These are phyloP conservation scores for Lasioglossum villosulum DNA, from an alignment of 2,888 invertebrate genomes.

Conservation along the genomic window DNA sequence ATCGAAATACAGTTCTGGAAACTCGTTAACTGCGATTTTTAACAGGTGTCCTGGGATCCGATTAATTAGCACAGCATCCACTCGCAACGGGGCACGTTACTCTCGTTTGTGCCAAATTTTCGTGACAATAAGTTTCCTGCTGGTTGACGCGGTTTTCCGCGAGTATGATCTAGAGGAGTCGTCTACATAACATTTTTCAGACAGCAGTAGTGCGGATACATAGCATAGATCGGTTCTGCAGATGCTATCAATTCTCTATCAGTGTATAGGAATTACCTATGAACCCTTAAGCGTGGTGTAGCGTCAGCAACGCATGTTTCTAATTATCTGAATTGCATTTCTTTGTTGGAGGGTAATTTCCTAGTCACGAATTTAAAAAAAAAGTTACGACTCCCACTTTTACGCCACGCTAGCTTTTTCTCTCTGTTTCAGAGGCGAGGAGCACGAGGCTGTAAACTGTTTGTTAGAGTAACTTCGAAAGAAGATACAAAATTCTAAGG, in stretches of 20 bases:
- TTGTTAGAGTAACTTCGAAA: background rate
- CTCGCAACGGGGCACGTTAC: conserved; percentile 11
- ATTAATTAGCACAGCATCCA: conserved; percentile 31
- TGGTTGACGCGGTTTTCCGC: background rate
- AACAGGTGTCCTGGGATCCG: conserved; percentile 24
- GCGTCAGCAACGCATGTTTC: background rate
- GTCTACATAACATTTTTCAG: background rate
- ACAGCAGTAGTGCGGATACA: background rate
- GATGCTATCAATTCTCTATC: background rate
- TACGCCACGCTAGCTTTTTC: conserved; percentile 14
- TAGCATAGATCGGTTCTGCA: background rate
- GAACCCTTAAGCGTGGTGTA: background rate
- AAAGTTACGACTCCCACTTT: conserved; percentile 3
- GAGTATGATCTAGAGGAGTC: background rate
- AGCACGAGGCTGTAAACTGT: conserved; percentile 2
- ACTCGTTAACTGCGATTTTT: conserved; percentile 2
- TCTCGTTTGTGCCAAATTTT: conserved; percentile 74
- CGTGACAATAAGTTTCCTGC: conserved; percentile 72
- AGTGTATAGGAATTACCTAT: background rate
- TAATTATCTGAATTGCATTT: background rate
- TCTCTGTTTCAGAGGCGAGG: conserved; percentile 15
- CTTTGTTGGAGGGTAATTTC: background rate
- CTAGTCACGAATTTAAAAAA: background rate
- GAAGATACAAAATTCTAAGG: conserved; percentile 1
- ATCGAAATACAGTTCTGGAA: background rate